Base-by-base conservation (phyloP, 2,888 invertebrate species). In the Pocota personata region DNA sequence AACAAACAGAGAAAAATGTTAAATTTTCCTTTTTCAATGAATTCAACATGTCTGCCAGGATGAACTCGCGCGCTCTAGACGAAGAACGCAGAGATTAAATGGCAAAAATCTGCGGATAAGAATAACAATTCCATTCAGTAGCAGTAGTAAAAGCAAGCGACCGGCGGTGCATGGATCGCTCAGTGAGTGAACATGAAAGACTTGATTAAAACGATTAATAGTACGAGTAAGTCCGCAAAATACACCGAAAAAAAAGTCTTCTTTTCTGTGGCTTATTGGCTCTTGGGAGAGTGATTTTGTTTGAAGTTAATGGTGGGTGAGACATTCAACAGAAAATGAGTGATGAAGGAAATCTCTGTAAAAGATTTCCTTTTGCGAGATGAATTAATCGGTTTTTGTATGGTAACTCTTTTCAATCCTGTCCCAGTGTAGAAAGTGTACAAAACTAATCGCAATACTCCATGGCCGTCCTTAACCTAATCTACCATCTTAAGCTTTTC, bases 21-120 rank as follows among this genome's bases (percentile, higher is more conserved):
- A 75, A 80, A 80, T 60, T 80, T 80, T 75, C 43, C 52, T 73
- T 67, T 80, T 80, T 52, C 50, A 80, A 80, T 73, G 66, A 80
- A 66, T 67, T 32, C 43, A 64, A 79, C 60, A 78, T 79, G 46
- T 78, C 73, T 64, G 57, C 72, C 71, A 66, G 60, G 37, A 48
- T 24, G 16, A 24, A 46, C 30, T 8, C 40, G 37, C 37, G 37
- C 37, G 37, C 24, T 2, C 48, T 32, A 67, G 46, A 48, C 62
- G 62, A 48, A 58, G 46, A 55, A 82, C 52, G 55, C 35, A 24
- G 14, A 52, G 73, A 83, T 83, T 83, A 73, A 83, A 83, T 78
- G 60, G 66, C 55, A 67, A 78, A 83, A 73, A 73, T 78, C 83
- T 79, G 67, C 40, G 79, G 79, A 83, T 83, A 78, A 57, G 57